Evolutionary conservation across 2,888 invertebrate species (phyloP).

Genomic region (Heliconius ismenius): DNA sequence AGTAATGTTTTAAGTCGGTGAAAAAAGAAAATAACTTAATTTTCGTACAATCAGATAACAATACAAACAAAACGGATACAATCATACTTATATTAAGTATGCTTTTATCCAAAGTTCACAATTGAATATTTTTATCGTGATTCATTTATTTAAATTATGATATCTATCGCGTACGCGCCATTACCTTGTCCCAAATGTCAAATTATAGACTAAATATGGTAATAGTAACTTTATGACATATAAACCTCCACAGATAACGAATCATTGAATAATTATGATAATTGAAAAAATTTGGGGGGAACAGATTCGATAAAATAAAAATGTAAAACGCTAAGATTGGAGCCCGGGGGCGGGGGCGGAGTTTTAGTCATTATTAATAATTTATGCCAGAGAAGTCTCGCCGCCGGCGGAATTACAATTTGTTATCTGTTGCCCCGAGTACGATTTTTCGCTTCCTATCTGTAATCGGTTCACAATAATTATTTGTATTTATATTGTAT

Average conservation of each 20-base stretch:
- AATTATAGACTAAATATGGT: constrained; percentile 49
- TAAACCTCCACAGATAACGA: constrained; percentile 57
- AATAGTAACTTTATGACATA: constrained; percentile 48
- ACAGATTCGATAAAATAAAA: constrained; percentile 59
- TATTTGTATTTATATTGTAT: neutral
- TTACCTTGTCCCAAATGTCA: constrained; percentile 38
- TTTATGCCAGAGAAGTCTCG: constrained; percentile 52
- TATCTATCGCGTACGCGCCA: constrained; percentile 22
- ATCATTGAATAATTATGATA: constrained; percentile 76
- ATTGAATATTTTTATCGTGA: constrained; percentile 13
- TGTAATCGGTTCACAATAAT: neutral
- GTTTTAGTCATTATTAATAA: constrained; percentile 56
- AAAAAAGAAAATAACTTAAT: neutral
- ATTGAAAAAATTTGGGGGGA: constrained; percentile 62
- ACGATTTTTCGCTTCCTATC: constrained; percentile 10
- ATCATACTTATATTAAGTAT: neutral
- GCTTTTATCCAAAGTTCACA: neutral
- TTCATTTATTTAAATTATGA: constrained; percentile 14
- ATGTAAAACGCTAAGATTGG: constrained; percentile 48
- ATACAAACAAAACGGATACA: neutral
- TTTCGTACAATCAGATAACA: neutral
- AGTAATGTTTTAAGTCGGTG: neutral
- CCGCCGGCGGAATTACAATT: constrained; percentile 30
- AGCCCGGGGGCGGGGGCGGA: constrained; percentile 43
- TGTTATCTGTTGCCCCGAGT: constrained; percentile 9